Base-by-base conservation (phyloP, 2,888 invertebrate genomes). In the Ectemnius cavifrons region DNA sequence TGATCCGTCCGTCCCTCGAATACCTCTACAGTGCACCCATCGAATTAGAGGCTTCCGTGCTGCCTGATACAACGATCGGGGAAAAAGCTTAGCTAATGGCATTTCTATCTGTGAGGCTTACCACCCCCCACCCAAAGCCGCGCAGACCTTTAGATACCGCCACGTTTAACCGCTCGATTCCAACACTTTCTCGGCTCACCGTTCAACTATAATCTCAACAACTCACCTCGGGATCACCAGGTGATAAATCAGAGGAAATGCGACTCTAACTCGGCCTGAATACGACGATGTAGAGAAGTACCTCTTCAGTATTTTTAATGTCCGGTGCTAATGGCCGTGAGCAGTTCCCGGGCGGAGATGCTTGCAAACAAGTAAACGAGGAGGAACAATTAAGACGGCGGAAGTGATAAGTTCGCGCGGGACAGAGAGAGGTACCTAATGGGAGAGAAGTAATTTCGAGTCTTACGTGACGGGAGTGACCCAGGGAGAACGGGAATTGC, bases 41-140 rank as follows among this genome's bases (percentile, higher is more conserved):
- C 46, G 74, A 82, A 82, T 82, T 81, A 79, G 77, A 62, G 75
- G 73, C 74, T 82, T 73, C 79, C 82, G 81, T 77, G 72, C 77
- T 73, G 71, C 72, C 72, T 77, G 76, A 82, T 82, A 81, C 77
- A 77, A 64, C 67, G 74, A 67, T 45, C 67, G 47, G 28, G 20
- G 68, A 73, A 78, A 80, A 78, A 78, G 60, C 69, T 63, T 63
- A 71, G 71, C 64, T 80, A 82, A 77, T 78, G 69, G 80, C 66
- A 67, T 73, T 75, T 65, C 78, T 75, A 75, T 83, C 80, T 72
- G 74, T 49, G 8, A 11, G 46, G 67, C 46, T 62, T 20, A 14
- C 60, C 63, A 11, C 14, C 47, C 2, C 8, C 20, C n/a, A n/a
- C 8, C 47, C 27, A 14, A 4, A 13, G 14, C 49, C 11, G 16